Percentiles rank a stretch among this genome's conserved stretches.
Conservation (phyloP, 1,140 invertebrate species). For the Chlorops oryzae region DNA sequence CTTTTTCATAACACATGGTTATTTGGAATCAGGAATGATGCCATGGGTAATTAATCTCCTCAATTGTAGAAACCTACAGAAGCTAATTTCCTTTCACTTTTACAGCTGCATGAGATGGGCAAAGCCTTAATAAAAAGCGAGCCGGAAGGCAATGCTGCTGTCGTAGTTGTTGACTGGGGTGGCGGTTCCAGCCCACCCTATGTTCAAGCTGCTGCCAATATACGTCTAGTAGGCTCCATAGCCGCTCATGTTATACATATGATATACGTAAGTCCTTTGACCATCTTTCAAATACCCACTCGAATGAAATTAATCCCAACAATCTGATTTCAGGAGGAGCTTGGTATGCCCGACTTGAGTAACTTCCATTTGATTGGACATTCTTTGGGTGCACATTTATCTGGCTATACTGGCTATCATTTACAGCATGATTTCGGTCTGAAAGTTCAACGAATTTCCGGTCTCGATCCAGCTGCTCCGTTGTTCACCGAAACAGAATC, state of each 20-base stretch:
- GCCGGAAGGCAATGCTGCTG: constrained; percentile 61
- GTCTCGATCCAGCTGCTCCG: constrained; percentile 86
- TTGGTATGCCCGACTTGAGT: constrained; percentile 52
- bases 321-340: constrained; percentile 44
- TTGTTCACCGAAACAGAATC: constrained; percentile 79
- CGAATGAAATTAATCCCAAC: background rate
- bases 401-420: constrained; percentile 73
- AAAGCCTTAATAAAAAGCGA: constrained; percentile 60
- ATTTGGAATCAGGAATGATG: constrained; percentile 73
- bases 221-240: constrained; percentile 76
- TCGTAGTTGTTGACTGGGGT: constrained; percentile 79
- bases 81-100: constrained; percentile 3
- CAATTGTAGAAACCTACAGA: background rate
- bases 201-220: constrained; percentile 84
- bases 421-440: constrained; percentile 60
- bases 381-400: constrained; percentile 79
- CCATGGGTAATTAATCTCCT: constrained; percentile 58
- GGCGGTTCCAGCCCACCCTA: constrained; percentile 79
- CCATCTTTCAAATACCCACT: background rate
- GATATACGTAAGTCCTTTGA: constrained; percentile 49
- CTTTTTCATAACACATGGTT: constrained; percentile 78
- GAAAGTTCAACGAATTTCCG: constrained; percentile 62
- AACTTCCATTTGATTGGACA: constrained; percentile 84
- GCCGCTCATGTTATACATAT: constrained; percentile 64
- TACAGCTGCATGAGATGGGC: constrained; percentile 54